Base-by-base conservation (phyloP, 2,888 invertebrate species). In the Agriopis aurantiaria region DNA sequence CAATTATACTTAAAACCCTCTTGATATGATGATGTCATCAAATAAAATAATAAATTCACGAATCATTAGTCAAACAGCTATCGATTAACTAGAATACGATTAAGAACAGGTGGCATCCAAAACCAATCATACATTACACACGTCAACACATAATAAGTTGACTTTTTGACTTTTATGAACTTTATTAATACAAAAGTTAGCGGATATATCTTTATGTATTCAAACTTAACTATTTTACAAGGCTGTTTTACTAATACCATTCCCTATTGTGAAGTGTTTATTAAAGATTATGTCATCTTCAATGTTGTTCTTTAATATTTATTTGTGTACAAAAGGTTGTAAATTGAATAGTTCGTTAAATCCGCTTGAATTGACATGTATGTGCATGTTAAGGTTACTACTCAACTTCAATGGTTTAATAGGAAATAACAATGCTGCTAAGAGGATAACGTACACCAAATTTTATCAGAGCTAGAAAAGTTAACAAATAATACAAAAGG, bases 21-120 rank as follows among this genome's bases (percentile, higher is more conserved):
- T 46, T 58, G 45, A 60, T 73, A 68, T 66, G 72, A 79, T 84
- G 81, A 84, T 79, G 74, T 84, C 82, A 84, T 77, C 70, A 73
- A 69, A 75, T 74, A 74, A 77, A 58, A 48, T 58, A 58, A 78
- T 78, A 70, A 76, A 69, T 75, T 72, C 61, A 69, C 72, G 69
- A 65, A 75, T 74, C 72, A 74, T 78, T 72, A 78, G 68, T 75
- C 69, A 72, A 73, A 79, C 65, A 78, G 75, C 74, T 68, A 65
- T 66, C 71, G 70, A 76, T 76, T 67, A 70, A 65, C 66, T 62
- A 66, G 61, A 74, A 76, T 72, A 56, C 70, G 69, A 75, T 78
- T 75, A 68, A 71, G 69, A 75, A 72, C 62, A 72, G 68, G 65
- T 74, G 60, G 65, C 68, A 73, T 63, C 61, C 43, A 65, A 60